A percentile compares a stretch with the other conserved stretches of the same genome.
These are phyloP conservation scores for Bothrops jararaca DNA, from an alignment of 2,113 vertebrate genomes.

Conservation along the genomic window DNA sequence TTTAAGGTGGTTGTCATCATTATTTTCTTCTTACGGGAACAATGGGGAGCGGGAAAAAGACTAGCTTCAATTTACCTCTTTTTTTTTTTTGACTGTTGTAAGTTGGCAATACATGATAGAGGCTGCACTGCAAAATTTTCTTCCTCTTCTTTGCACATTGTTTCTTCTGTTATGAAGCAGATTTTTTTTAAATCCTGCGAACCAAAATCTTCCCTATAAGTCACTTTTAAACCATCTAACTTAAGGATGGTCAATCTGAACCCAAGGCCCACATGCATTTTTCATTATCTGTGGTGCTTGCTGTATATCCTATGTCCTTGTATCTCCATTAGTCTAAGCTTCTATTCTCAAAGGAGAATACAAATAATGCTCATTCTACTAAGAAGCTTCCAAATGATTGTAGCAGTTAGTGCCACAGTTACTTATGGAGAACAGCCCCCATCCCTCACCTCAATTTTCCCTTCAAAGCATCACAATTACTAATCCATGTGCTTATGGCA, in stretches of 20 bases:
- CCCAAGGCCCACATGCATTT: not conserved
- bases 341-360: not conserved
- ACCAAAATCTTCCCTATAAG: not conserved
- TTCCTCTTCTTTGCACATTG: not conserved
- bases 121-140: not conserved
- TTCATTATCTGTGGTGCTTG: not conserved
- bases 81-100: not conserved
- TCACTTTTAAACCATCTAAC: not conserved
- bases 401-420: not conserved
- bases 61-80: not conserved
- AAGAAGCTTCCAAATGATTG: not conserved
- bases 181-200: not conserved
- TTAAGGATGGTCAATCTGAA: not conserved
- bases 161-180: not conserved
- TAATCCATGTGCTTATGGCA: not conserved
- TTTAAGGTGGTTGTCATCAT: not conserved
- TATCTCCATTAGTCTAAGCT: not conserved
- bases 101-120: not conserved
- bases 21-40: not conserved
- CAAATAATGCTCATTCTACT: not conserved
- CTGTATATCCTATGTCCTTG: not conserved
- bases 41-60: not conserved
- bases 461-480: not conserved
- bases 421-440: not conserved
- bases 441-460: not conserved